These are phyloP conservation scores for Acrobasis suavella DNA, from an alignment of 2,888 invertebrate species.

Conservation along the genomic window DNA sequence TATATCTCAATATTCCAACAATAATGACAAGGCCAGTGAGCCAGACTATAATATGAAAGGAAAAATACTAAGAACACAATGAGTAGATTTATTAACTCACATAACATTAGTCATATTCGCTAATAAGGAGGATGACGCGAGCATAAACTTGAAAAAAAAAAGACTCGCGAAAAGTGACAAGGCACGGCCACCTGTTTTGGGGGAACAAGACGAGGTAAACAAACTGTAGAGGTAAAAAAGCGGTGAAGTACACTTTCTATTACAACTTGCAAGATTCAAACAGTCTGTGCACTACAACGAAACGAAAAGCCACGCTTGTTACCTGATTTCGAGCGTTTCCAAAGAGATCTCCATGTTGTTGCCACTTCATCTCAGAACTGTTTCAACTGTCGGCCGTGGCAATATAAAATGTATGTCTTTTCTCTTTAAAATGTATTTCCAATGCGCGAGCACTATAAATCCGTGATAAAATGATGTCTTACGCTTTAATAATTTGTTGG, in stretches of 20 bases:
- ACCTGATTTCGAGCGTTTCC: slow-evolving; percentile 40
- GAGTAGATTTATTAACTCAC: slow-evolving; percentile 9
- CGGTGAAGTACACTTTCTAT: slow-evolving; percentile 53
- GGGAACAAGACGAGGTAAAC: slow-evolving; percentile 28
- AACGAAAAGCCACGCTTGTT: slow-evolving; percentile 38
- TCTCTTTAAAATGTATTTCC: slow-evolving; percentile 10
- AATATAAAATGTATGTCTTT: slow-evolving; percentile 13
- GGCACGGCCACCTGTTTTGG: slow-evolving; percentile 28
- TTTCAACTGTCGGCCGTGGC: neutral
- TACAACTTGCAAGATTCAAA: slow-evolving; percentile 37
- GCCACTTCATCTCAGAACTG: slow-evolving; percentile 20
- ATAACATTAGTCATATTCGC: slow-evolving; percentile 34
- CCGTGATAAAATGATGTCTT: too few species aligned
- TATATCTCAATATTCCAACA: slow-evolving; percentile 7
- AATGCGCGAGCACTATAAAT: neutral
- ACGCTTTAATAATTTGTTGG: slow-evolving; percentile 16
- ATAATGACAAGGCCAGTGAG: slow-evolving; percentile 13
- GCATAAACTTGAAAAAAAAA: slow-evolving; percentile 28
- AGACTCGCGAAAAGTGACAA: slow-evolving; percentile 32
- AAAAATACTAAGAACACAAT: slow-evolving; percentile 8
- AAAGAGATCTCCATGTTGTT: slow-evolving; percentile 34
- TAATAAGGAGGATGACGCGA: slow-evolving; percentile 35
- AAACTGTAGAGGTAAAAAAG: slow-evolving; percentile 32
- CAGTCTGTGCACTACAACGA: slow-evolving; percentile 37
- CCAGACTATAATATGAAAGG: slow-evolving; percentile 23